Base-by-base conservation (phyloP, 2,113 vertebrate species). In the Nanorana parkeri region DNA sequence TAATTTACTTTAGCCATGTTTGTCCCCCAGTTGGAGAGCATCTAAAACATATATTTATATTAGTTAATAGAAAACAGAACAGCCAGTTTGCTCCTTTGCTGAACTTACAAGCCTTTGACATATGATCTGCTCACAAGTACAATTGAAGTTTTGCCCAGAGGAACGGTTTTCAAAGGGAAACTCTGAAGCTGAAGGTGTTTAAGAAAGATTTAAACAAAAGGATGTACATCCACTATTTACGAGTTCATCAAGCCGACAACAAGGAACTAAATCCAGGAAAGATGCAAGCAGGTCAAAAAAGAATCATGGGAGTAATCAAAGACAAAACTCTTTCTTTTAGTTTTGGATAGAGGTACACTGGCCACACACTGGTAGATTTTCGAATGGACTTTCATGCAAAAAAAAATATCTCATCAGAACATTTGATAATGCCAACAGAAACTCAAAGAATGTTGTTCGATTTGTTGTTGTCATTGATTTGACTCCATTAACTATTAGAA, bases 11-110 rank as follows among this genome's bases (percentile, higher is more conserved):
- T n/a, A 51, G 67, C 65, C 52, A 68, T 58, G 16, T 23, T 55
- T 26, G 67, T 78, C 23, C 26, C 29, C 21, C 66, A 60, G n/a
- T 63, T 72, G 78, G 56, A 56, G 32, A 8, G 23, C 56, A 23
- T 28, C 23, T 29, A 29, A 63, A 47, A 71, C 32, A 80, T 32
- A 17, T 80, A 36, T 72, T 72, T 80, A 51, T 63, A 71, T 71
- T 80, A 61, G 36, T n/a, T 71, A 71, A 80, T 71, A 71, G 47
- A 71, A 80, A 80, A 80, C 78, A 80, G 78, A 71, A 71, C 67
- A 63, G 32, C 41, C 78, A 68, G 78, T 51, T 80, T 71, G 78
- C 78, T 71, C 5, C 29, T 26, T 61, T 29, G 32, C 67, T 80
- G 67, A 71, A 63, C 41, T 61, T 71, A 21, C 67, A 80, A 80